Evolutionary conservation across 2,888 invertebrate species (phyloP).

Genomic region (Stictocephala bisonia): DNA sequence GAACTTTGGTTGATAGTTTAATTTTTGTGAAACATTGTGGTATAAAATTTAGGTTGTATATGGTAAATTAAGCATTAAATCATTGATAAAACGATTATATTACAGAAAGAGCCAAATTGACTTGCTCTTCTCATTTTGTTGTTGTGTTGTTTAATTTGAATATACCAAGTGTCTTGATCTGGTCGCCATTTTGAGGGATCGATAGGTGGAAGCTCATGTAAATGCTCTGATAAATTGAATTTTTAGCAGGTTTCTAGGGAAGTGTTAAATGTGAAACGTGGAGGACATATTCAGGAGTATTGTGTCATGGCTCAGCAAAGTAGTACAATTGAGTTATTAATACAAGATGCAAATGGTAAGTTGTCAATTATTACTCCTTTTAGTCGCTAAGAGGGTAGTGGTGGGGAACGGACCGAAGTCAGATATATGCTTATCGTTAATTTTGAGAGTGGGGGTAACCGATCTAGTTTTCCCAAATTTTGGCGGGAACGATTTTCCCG

Average conservation of each 20-base stretch:
- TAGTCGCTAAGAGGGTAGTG: not conserved
- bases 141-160: constrained; percentile 3
- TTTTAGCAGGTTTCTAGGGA: constrained; percentile 61
- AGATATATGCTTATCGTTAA: constrained; percentile 39
- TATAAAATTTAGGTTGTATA: not conserved
- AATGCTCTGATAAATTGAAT: constrained; percentile 44
- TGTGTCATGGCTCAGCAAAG: constrained; percentile 79
- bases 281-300: constrained; percentile 60
- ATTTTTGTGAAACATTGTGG: not conserved
- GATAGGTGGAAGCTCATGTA: constrained; percentile 57
- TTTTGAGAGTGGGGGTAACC: constrained; percentile 13
- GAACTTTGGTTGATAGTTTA: constrained; percentile 52
- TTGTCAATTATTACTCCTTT: constrained; percentile 8
- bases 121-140: too few species aligned
- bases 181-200: constrained; percentile 83
- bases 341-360: constrained; percentile 69
- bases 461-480: constrained; percentile 28
- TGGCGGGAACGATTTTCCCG: not conserved
- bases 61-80: not conserved
- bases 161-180: constrained; percentile 61
- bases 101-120: too few species aligned
- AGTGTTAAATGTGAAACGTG: constrained; percentile 45
- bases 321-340: constrained; percentile 81
- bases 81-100: too few species aligned
- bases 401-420: too few species aligned